phyloP scores from a whole-genome alignment of 2,113 vertebrate species.

The Electrona antarctica region DNA sequence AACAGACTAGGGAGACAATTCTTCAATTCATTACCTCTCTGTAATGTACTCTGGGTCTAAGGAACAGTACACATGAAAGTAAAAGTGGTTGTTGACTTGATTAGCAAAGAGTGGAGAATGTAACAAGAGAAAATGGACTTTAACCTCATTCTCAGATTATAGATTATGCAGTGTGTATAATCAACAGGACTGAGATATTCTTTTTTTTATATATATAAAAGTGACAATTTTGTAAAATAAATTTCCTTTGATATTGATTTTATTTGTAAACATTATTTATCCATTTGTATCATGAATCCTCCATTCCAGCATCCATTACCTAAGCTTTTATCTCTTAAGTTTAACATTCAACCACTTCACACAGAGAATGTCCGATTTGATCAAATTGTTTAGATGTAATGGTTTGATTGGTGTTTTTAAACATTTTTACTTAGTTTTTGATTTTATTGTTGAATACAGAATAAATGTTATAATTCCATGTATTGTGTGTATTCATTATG shows the following conservation, averaged over 20 bases:
- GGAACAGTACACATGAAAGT: constrained; percentile 27
- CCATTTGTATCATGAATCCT: constrained; percentile 38
- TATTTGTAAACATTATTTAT: constrained; percentile 16
- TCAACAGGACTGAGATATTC: constrained; percentile 21
- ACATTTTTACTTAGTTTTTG: constrained; percentile 28
- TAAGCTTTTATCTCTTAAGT: constrained; percentile 1
- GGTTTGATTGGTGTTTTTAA: constrained; percentile 21
- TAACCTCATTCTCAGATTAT: constrained; percentile 30
- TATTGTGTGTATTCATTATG: constrained; percentile 29
- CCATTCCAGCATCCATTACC: constrained; percentile 54
- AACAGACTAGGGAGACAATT: constrained; percentile 6
- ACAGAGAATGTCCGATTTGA: constrained; percentile 15
- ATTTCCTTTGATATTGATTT: constrained; percentile 47
- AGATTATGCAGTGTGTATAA: constrained; percentile 17
- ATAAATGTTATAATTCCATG: constrained; percentile 58
- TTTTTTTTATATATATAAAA: constrained; percentile 57
- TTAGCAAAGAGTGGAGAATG: constrained; percentile 19
- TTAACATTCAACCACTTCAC: constrained; percentile 8
- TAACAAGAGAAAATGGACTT: constrained; percentile 26
- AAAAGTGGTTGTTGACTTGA: background rate
- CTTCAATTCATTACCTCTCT: constrained; percentile 6
- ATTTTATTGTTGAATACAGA: constrained; percentile 33
- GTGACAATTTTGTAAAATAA: constrained; percentile 59
- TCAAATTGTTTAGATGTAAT: constrained; percentile 29
- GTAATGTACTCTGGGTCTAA: constrained; percentile 14